Evolutionary conservation across 37 sponge, comb jelly and placozoan species (phyloP).

Genomic region (Hexactinellida sp.): DNA sequence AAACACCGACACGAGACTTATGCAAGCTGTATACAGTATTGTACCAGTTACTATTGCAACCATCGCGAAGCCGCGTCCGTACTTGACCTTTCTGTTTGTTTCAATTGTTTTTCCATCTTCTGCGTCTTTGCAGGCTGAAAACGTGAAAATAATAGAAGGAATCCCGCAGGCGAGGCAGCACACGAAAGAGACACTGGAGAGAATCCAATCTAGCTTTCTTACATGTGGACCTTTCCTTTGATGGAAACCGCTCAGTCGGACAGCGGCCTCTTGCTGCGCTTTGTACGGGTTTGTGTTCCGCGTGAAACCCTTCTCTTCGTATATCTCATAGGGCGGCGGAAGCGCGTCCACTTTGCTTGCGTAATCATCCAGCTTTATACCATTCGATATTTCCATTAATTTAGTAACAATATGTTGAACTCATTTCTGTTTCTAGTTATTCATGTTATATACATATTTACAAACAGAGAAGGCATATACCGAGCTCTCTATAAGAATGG

Average conservation of each 20-base stretch:
- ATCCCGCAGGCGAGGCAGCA: conserved; percentile 4
- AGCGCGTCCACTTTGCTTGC: not conserved
- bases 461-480: not conserved
- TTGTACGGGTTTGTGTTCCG: not conserved
- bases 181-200: not conserved
- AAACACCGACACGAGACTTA: not conserved
- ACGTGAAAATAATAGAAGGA: not conserved
- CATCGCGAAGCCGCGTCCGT: not conserved
- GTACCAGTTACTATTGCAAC: not conserved
- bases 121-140: conserved; percentile 8
- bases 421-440: no score
- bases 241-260: not conserved
- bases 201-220: not conserved
- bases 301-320: not conserved
- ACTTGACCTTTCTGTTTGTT: not conserved
- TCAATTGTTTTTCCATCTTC: conserved; percentile 8
- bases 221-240: not conserved
- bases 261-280: not conserved
- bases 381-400: not conserved
- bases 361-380: not conserved
- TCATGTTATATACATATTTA: no score
- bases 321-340: not conserved
- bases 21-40: not conserved
- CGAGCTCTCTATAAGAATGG: no score
- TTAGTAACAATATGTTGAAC: no score